A percentile compares a stretch with the other conserved stretches of the same genome.
These are phyloP conservation scores for Petrocephalus zakoni DNA, from an alignment of 2,113 vertebrate species.

Conservation along the genomic window DNA sequence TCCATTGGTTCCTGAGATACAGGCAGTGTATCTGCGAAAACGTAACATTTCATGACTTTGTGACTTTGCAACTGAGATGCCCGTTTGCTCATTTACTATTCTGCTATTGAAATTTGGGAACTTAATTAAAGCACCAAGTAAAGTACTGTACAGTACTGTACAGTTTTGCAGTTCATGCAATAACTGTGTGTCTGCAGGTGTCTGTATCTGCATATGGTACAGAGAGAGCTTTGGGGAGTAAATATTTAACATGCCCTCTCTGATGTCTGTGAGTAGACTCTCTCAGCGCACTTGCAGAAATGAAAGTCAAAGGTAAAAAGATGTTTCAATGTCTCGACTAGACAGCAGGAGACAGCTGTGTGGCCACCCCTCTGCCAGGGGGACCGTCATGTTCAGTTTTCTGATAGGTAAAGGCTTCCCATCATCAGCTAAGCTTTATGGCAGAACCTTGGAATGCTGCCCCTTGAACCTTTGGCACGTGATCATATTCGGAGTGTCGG, in stretches of 20 bases:
- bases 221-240: not conserved
- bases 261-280: not conserved
- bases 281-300: not conserved
- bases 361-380: not conserved
- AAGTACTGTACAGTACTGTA: not conserved
- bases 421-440: slow-evolving; percentile 28
- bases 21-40: not conserved
- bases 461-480: slow-evolving; percentile 33
- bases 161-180: not conserved
- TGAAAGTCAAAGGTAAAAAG: not conserved
- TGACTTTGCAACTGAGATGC: not conserved
- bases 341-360: not conserved
- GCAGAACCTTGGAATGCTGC: slow-evolving; percentile 34
- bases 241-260: not conserved
- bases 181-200: not conserved
- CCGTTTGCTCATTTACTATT: not conserved
- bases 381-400: not conserved
- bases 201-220: not conserved
- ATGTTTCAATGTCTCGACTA: not conserved
- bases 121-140: not conserved
- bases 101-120: not conserved
- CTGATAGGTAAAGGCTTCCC: not conserved
- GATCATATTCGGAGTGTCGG: slow-evolving; percentile 37
- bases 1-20: not conserved
- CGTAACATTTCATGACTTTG: not conserved